Base-by-base conservation (phyloP, 64 coral and sea anemone species). In the Stylophora pistillata region DNA sequence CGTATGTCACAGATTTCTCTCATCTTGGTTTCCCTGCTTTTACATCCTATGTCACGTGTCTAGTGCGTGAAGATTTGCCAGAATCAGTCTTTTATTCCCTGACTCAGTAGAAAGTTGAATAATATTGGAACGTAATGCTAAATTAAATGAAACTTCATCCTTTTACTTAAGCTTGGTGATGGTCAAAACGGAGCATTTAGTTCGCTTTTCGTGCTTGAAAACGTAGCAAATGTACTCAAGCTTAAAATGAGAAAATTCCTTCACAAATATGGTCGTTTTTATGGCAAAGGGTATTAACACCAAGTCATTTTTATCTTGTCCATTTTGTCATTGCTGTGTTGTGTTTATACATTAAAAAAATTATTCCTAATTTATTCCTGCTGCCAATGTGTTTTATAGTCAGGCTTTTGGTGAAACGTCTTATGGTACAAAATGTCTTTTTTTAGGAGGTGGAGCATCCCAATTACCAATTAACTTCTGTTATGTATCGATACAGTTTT, bases 321-420 rank as follows among this genome's bases (percentile, higher is more conserved):
- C n/a, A 13, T 78, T 78, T 10, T n/a, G 75, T 20, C 53, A 14
- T 53, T 18, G 56, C 30, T 60, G 23, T 59, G 23, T 79, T 29
- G 77, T 30, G 27, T 59, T 79, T 53, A 15, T 79, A 30, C 77
- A 30, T 11, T 33, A 59, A 23, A 79, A 58, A 29, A 55, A 59
- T 61, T 79, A 26, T 59, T 58, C 27, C 17, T 79, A 79, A 79
- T 79, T 79, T 60, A 78, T 76, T 76, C 37, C 53, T 11, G 73
- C 73, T 76, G 16, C 23, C 32, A 76, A 53, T 53, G 9, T 68
- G 64, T 68, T 68, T 68, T 76, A 23, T 78, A 56, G 53, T 15
- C 3, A 57, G 75, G 75, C 47, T 78, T 25, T 55, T 78, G 75
- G 75, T 78, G 75, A 78, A 78, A 56, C 52, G 55, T n/a, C 26